Evolutionary conservation across 2,888 invertebrate genomes (phyloP), one percentile per base, ranked within the genome.

Genomic region (Heptascelio sp.): DNA sequence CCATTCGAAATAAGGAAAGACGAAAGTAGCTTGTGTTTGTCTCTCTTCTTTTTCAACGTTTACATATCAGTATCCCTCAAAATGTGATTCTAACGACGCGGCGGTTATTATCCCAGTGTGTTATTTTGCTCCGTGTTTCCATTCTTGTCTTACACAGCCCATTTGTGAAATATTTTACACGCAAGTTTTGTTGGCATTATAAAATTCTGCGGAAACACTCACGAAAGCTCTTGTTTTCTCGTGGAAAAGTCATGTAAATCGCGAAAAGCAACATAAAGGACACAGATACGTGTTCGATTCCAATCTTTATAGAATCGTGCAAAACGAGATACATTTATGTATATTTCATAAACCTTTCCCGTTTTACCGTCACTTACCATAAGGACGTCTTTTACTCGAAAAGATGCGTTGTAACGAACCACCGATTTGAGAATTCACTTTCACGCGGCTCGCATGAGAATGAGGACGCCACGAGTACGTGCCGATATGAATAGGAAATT

Each of bases 341-440:
- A 81, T 81, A 81, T 81, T 81, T 81, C 81, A 77, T 81, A 81
- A 81, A 76, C 71, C 71, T 71, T 71, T 75, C 51, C 70, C 75
- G 80, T 75, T 75, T 80, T 80, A 70, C 75, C 70, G 70, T 64
- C 70, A 75, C 75, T 80, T 80, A 80, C 70, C 80, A 75, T 73
- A 80, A 80, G 80, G 75, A 75, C 21, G 80, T 75, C 68, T 80
- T 80, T 80, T 80, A 64, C 51, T 73, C 68, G 55, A 46, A 34
- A 60, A 80, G 67, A 80, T 73, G 77, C 62, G 55, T 40, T 46
- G 70, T 30, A 70, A 78, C 70, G 80, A 70, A 79, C 72, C 79
- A 67, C 70, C 75, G 80, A 80, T 80, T 80, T 80, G 70, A 80
- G 60, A 80, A 80, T 80, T 80, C 80, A 80, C 80, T 80, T 80